A percentile compares a stretch with the other conserved stretches of the same genome.
Evolutionary conservation across 2,113 vertebrate species (phyloP).

Genomic region (Lepisosteus osseus): DNA sequence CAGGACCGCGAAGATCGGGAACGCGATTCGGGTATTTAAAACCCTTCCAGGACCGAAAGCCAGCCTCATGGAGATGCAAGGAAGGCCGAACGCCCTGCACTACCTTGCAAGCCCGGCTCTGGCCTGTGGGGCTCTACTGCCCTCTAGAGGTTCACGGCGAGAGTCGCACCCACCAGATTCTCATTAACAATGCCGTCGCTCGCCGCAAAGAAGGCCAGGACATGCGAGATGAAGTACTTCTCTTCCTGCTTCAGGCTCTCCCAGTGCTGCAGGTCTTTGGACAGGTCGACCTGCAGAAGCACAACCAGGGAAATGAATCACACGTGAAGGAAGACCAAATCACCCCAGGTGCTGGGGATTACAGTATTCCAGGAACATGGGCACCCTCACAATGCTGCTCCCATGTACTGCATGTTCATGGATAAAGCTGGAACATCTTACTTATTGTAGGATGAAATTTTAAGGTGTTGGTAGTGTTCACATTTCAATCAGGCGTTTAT

Average conservation of each 20-base stretch:
- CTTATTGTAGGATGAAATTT: constrained; percentile 23
- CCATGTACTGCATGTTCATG: constrained; percentile 31
- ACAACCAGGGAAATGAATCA: no score
- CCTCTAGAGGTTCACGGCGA: neutral
- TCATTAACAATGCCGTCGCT: constrained; percentile 78
- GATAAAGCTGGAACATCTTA: constrained; percentile 14
- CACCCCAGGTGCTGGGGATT: no score
- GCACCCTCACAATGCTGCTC: constrained; percentile 66
- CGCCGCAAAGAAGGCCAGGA: constrained; percentile 78
- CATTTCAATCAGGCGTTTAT: no score
- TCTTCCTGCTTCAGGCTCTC: constrained; percentile 86
- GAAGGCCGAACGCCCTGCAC: neutral
- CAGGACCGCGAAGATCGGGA: no score
- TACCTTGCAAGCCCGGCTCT: neutral
- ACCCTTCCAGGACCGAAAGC: neutral
- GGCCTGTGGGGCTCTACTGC: neutral
- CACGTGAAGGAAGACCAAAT: no score
- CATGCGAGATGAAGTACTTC: constrained; percentile 70
- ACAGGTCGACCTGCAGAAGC: constrained; percentile 83
- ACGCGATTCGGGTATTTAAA: no score
- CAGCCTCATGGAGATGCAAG: neutral
- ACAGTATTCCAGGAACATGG: constrained; percentile 19
- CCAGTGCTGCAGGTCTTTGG: constrained; percentile 92
- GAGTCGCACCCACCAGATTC: constrained; percentile 65
- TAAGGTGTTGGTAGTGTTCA: constrained; percentile 23